A percentile compares a stretch with the other conserved stretches of the same genome.
Conservation (phyloP, 2,888 invertebrate species). For the Onthophagus sagittarius region DNA sequence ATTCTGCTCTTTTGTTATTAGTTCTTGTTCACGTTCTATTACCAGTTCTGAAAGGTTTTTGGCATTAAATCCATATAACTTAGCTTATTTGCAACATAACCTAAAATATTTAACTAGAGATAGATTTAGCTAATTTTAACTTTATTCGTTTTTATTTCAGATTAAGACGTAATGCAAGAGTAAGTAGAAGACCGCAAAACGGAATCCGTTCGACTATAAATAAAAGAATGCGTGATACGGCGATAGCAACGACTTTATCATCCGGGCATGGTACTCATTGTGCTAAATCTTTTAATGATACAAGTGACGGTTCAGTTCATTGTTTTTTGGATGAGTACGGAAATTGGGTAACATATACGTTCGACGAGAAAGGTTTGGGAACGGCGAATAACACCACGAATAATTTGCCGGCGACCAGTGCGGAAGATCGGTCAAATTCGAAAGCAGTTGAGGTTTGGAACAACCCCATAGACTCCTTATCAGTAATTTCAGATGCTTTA, state of each 20-base stretch:
- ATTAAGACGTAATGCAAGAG: slow-evolving; percentile 32
- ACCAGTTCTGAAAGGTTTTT: no score
- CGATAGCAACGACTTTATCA: slow-evolving; percentile 48
- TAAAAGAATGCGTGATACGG: slow-evolving; percentile 37
- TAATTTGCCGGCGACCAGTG: neutral
- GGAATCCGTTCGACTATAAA: slow-evolving; percentile 35
- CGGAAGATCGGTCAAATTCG: slow-evolving; percentile 14
- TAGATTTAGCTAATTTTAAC: no score
- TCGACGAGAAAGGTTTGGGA: slow-evolving; percentile 71
- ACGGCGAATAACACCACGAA: slow-evolving; percentile 22
- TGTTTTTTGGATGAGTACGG: slow-evolving; percentile 83
- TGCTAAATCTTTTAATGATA: slow-evolving; percentile 78
- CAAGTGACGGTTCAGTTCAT: slow-evolving; percentile 78
- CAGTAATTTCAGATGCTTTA: slow-evolving; percentile 42
- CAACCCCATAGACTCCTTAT: slow-evolving; percentile 48
- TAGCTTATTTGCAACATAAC: no score
- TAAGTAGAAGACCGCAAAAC: slow-evolving; percentile 44
- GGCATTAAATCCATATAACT: no score
- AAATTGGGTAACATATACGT: slow-evolving; percentile 83
- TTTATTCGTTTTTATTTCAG: slow-evolving; percentile 25
- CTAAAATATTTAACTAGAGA: no score
- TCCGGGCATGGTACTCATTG: slow-evolving; percentile 58
- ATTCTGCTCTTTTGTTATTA: no score
- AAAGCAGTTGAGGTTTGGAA: slow-evolving; percentile 44
- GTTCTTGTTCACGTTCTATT: no score